Evolutionary conservation across 2,888 invertebrate species (phyloP), one percentile per base, ranked within the genome.

Genomic region (Vesta saturnalis): DNA sequence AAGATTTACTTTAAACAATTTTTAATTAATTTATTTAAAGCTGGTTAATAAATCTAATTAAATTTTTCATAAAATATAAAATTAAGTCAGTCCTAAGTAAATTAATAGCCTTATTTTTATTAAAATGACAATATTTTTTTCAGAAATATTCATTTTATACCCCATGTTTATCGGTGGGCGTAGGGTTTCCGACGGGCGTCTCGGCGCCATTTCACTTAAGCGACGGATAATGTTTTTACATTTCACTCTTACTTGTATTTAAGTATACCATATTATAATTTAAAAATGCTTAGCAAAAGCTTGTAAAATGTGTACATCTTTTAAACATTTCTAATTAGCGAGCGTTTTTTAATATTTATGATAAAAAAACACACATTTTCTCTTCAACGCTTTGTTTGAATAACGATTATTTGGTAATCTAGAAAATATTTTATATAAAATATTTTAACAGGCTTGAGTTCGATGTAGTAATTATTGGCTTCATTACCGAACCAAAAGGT

Each of bases 171-270:
- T 56, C 23, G 1, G 19, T 49, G 15, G 16, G 18, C 6, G 61
- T 19, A 23, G 14, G 8, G 55, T 57, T 35, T 61, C 66, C 66
- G 66, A 57, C 66, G 66, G 66, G 35, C 66, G 57, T 61, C 66
- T 49, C 49, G 66, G 61, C 66, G 66, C 66, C 66, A 66, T 66
- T 66, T 49, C 61, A 21, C 61, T n/a, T 23, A 18, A 60, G 60
- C 66, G 66, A 66, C 66, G 66, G 66, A 22, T 49, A 18, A 21
- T 46, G 52, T 39, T 30, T n/a, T 30, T 49, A 49, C 19, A 8
- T 39, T 39, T 4, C 39, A 12, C 39, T 39, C 39, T 39, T 39
- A n/a, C 39, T 39, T 39, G 2, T 15, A 56, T 2, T 14, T 35
- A 57, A 35, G 23, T 30, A 35, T 30, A 5, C 12, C 5, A 14